Evolutionary conservation across 2,797 vertebrate species (phyloP).

Genomic region (Clarias platycephalus): DNA sequence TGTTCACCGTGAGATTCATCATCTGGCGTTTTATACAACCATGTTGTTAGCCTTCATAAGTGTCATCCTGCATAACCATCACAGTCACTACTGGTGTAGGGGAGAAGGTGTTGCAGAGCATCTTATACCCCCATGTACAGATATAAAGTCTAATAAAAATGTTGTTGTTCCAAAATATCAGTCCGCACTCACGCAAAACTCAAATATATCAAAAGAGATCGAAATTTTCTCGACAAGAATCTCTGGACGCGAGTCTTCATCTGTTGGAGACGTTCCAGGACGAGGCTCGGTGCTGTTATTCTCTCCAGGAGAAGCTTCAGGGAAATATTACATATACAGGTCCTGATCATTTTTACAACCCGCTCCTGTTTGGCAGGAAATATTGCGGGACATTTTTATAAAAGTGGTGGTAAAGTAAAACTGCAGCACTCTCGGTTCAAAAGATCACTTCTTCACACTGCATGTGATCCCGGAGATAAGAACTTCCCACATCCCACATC

Average conservation of each 20-base stretch:
- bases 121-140: background rate
- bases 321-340: background rate
- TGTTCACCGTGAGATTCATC: no score
- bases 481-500: no score
- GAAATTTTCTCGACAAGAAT: background rate
- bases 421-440: background rate
- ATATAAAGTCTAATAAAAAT: background rate
- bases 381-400: background rate
- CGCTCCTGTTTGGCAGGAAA: background rate
- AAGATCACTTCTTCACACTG: no score
- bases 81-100: background rate
- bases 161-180: background rate
- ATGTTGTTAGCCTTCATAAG: background rate
- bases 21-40: background rate
- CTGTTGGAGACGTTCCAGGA: background rate
- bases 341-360: background rate
- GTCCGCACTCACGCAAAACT: background rate
- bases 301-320: background rate
- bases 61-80: background rate
- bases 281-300: background rate
- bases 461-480: no score
- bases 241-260: background rate
- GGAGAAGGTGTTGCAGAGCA: background rate
- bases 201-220: background rate
- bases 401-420: background rate